Evolutionary conservation across 2,888 invertebrate species (phyloP), one percentile per base, ranked within the genome.

Genomic region (Drosophila lutescens): DNA sequence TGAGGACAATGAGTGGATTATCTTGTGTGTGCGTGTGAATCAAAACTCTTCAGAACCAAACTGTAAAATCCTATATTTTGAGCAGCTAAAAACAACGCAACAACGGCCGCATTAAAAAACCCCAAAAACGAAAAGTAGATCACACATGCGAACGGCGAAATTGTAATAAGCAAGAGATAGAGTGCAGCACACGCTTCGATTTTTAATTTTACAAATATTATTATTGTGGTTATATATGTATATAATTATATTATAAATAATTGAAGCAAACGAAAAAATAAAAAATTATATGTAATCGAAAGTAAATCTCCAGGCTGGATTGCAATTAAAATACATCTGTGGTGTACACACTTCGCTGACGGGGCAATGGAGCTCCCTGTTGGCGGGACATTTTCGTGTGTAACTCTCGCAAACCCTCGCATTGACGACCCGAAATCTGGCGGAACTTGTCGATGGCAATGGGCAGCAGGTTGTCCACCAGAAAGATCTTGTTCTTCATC

Each of bases 311-410:
- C 13, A 10, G 10, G 5, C 1, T 4, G 8, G n/a, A 10, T 1
- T 12, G 47, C 20, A 2, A 13, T 41, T 91, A 92, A 49, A 92
- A 89, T 6, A 92, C 90, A 82, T 92, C 92, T 4, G 92, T 92
- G 77, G 91, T 91, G 67, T 92, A 92, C 56, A 92, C 89, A 77
- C 90, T 92, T 12, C 92, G 89, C 60, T 92, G 92, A 26, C 91
- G 92, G 2, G 92, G 92, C 71, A 90, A 80, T 3, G 92, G 92
- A 5, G 90, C 88, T 4, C 81, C 88, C 23, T 89, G 90, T 26
- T 89, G 80, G 0, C 87, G 77, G 2, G 91, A 74, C 15, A 79
- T 66, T 63, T 90, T 85, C 13, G 90, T 72, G 59, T 89, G 86
- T 40, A 92, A 69, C 20, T 89, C 89, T 6, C 81, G 59, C 15